Percentiles rank a stretch among this genome's conserved stretches.
These are phyloP conservation scores for Nymphicus hollandicus DNA, from an alignment of 2,113 vertebrate species.

Conservation along the genomic window DNA sequence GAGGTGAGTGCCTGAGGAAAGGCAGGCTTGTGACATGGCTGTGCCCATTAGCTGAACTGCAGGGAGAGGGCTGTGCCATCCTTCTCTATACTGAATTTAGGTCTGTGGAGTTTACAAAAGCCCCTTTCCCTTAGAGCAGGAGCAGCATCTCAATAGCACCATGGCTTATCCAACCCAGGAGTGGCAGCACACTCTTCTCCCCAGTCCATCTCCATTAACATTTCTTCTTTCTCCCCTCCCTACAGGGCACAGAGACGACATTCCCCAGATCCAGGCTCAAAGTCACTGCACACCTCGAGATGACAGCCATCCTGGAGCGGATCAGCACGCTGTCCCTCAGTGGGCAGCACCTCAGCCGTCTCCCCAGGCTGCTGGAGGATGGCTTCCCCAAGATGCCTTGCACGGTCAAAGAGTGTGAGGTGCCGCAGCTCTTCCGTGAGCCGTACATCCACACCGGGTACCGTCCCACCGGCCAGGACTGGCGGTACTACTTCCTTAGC, in stretches of 20 bases:
- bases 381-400: slow-evolving; percentile 78
- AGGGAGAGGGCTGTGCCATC: background rate
- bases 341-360: slow-evolving; percentile 78
- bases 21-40: background rate
- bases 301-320: slow-evolving; percentile 79
- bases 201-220: accelerated
- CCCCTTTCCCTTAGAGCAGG: background rate
- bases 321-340: slow-evolving; percentile 81
- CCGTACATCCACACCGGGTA: slow-evolving; percentile 88
- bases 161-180: background rate
- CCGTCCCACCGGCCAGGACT: slow-evolving; percentile 82
- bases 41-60: background rate
- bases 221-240: background rate
- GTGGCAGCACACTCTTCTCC: background rate
- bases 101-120: background rate
- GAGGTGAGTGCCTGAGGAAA: background rate
- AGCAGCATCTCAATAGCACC: accelerated
- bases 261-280: accelerated
- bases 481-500: slow-evolving; percentile 89
- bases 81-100: background rate
- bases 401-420: slow-evolving; percentile 80
- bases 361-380: slow-evolving; percentile 77
- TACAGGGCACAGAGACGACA: background rate
- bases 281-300: background rate
- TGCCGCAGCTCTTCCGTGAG: slow-evolving; percentile 88